These are phyloP conservation scores for Cryptoprocta ferox DNA, from an alignment of 2,797 vertebrate species.

Conservation along the genomic window DNA sequence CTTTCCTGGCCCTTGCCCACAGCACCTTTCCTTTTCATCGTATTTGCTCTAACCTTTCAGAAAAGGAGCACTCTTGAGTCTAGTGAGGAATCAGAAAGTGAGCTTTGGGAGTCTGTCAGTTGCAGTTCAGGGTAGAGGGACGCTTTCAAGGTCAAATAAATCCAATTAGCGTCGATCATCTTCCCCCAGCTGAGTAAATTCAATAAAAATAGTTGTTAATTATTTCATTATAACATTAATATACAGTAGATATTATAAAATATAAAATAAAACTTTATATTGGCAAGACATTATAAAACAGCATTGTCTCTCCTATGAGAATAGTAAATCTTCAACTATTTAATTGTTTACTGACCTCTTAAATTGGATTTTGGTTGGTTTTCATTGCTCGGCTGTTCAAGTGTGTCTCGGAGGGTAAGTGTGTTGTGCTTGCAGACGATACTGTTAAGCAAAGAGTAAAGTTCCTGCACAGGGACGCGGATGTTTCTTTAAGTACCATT, in stretches of 20 bases:
- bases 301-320: background rate
- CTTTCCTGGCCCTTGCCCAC: background rate
- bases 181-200: background rate
- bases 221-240: background rate
- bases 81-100: background rate
- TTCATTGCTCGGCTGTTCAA: background rate
- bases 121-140: background rate
- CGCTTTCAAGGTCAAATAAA: background rate
- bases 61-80: conserved; percentile 56
- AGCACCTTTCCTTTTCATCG: conserved; percentile 12
- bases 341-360: background rate
- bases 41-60: conserved; percentile 14
- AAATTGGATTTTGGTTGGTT: background rate
- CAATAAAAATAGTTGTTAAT: background rate
- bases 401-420: accelerated
- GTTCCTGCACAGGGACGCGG: accelerated
- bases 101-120: accelerated
- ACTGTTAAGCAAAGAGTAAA: accelerated
- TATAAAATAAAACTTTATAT: background rate
- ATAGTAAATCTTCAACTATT: background rate
- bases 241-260: background rate
- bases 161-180: background rate
- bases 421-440: background rate
- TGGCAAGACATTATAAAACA: background rate
- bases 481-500: no score